These are phyloP conservation scores for Ophion obscuratus DNA, from an alignment of 2,888 invertebrate genomes.

Conservation along the genomic window DNA sequence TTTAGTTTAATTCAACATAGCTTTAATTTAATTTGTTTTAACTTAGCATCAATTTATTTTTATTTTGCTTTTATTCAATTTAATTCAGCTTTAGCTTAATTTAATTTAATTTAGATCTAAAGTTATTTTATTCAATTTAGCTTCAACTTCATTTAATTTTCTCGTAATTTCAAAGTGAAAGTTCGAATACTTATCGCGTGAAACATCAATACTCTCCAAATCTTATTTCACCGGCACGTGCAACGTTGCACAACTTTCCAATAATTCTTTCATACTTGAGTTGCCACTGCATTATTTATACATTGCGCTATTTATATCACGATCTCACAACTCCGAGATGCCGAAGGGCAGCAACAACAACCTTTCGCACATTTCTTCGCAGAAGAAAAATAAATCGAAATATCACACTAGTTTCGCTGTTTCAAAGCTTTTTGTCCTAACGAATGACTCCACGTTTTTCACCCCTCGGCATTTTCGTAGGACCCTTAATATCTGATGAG, in stretches of 20 bases:
- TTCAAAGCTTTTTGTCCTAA: too few relatives aligned
- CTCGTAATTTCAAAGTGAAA: not conserved
- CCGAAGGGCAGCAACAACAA: not conserved
- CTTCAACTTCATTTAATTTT: not conserved
- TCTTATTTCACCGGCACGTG: not conserved
- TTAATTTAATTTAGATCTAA: too few relatives aligned
- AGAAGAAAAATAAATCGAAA: not conserved
- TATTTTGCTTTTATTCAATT: too few relatives aligned
- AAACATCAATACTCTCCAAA: not conserved
- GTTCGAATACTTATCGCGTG: not conserved
- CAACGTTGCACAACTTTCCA: conserved; percentile 1
- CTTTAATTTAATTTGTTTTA: too few relatives aligned
- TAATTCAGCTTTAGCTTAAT: too few relatives aligned
- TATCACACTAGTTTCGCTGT: too few relatives aligned
- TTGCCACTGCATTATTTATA: not conserved
- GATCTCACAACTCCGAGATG: not conserved
- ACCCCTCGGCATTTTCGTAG: not conserved
- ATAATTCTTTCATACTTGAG: not conserved
- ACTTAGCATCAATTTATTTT: too few relatives aligned
- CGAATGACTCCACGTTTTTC: not conserved
- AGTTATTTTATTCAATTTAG: too few relatives aligned
- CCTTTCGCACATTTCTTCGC: not conserved
- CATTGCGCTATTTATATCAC: not conserved
- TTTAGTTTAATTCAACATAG: too few relatives aligned
- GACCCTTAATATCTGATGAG: not conserved